Base-by-base conservation (phyloP, 35 echinoderm and acorn worm species). In the Apostichopus japonicus region DNA sequence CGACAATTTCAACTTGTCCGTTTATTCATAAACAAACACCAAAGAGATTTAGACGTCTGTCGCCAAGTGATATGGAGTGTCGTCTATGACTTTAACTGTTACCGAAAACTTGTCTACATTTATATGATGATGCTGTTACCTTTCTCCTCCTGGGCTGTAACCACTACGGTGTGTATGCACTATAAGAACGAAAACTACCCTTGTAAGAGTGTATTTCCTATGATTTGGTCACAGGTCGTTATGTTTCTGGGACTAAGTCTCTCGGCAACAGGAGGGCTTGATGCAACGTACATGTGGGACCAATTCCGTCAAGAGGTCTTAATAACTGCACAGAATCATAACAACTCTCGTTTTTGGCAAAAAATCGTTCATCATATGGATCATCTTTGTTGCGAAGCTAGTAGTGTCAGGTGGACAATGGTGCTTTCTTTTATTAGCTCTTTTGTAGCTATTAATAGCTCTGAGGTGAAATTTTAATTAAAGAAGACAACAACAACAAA, bases 221-320 rank as follows among this genome's bases (percentile, higher is more conserved):
- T 89, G 21, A 65, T 89, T n/a, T 89, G 86, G 86, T 72, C 27
- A 19, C 86, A 89, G n/a, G 72, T 89, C 8, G 62, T 24, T 10
- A 89, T 89, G 86, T 89, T 89, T 54, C 86, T 65, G 4, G 6
- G n/a, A 2, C 19, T 89, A 33, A 89, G 86, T 73, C 9, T 72
- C n/a, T 65, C 61, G n/a, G 57, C 86, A 53, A n/a, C 63, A 33
- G 86, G 86, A 15, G 86, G 86, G 1, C 62, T 72, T 19, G 86
- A 89, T 89, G 86, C 72, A n/a, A 65, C 86, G 8, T 89, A 89
- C 86, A 24, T 89, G 23, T 89, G 86, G 86, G 67, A 89, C 10
- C 56, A 89, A 19, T 89, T 89, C 53, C 86, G 67, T 21, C 56
- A 65, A 6, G 6, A 51, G 62, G 27, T 89, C 8, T 53, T 89